These are phyloP conservation scores for Anas capensis DNA, from an alignment of 2,797 vertebrate species.

Conservation along the genomic window DNA sequence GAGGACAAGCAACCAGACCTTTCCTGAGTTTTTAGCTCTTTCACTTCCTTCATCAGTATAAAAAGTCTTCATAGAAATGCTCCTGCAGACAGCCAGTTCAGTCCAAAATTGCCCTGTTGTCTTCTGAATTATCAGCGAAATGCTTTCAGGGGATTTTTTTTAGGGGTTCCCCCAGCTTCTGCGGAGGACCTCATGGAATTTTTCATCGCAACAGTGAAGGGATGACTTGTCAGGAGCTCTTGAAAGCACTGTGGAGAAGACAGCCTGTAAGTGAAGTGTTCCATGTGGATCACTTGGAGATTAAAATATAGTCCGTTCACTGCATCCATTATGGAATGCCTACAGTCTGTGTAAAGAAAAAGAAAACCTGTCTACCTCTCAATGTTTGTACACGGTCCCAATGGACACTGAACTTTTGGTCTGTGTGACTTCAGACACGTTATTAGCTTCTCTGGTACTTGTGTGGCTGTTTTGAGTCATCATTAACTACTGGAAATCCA, in stretches of 20 bases:
- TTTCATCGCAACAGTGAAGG: not conserved
- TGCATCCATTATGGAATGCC: not conserved
- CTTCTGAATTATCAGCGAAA: not conserved
- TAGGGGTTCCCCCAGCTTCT: not conserved
- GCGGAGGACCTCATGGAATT: not conserved
- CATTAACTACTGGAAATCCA: not conserved
- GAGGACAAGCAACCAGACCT: not conserved
- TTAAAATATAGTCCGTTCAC: not conserved
- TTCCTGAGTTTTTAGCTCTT: not conserved
- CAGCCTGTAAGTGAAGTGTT: not conserved
- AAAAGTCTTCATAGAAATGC: not conserved
- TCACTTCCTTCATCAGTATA: not conserved
- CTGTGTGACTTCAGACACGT: not conserved
- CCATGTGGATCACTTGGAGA: not conserved
- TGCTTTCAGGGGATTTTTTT: not conserved
- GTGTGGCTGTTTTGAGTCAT: not conserved
- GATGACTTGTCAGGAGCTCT: not conserved
- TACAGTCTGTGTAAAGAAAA: not conserved
- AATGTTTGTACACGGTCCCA: not conserved
- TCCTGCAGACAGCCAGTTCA: not conserved
- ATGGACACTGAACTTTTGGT: not conserved
- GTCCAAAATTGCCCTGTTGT: not conserved
- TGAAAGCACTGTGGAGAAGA: not conserved
- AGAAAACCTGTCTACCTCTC: not conserved
- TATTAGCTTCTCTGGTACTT: not conserved